Evolutionary conservation across 2,888 invertebrate genomes (phyloP), one percentile per base, ranked within the genome.

Genomic region (Xestia rhomboidea): DNA sequence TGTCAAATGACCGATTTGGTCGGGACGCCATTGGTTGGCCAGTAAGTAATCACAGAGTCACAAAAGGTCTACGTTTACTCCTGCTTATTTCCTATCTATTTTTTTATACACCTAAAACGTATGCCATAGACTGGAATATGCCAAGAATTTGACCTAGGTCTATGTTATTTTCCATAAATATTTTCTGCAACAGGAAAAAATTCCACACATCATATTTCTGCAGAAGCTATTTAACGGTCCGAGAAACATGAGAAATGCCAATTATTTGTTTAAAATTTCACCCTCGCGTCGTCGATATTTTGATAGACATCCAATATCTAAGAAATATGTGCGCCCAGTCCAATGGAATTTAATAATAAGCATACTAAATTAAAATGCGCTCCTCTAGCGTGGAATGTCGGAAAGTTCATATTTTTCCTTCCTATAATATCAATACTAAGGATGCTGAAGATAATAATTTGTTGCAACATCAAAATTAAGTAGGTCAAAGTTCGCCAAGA

Each of bases 331-430:
- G 74, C 85, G 83, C 87, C 83, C 83, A 84, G 86, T 77, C 87
- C 70, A 57, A 78, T 83, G 91, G 94, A 94, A 94, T 95, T 94
- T 94, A 92, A 93, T 90, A 91, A 89, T 87, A 92, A 91, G 86
- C 89, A 82, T 87, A 90, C 75, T 89, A 92, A 93, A 93, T 93
- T 94, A 93, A 92, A 91, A 88, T 87, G 70, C 77, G 87, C 79
- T 85, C 76, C 81, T 82, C 81, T 82, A 83, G 76, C 82, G 46
- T 67, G 78, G 82, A 87, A 89, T 86, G 72, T 79, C 67, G 76
- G 83, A 81, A 84, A 86, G 80, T 82, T 85, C 38, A 66, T 66
- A 10, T 73, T 68, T 72, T 85, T 68, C 41, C 34, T 70, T 71
- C 54, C 76, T 71, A 30, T 66, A 57, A 70, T 77, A 77, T 73